A percentile compares a stretch with the other conserved stretches of the same genome.
These are phyloP conservation scores for Galaxias olidus DNA, from an alignment of 2,797 vertebrate species.

Conservation along the genomic window DNA sequence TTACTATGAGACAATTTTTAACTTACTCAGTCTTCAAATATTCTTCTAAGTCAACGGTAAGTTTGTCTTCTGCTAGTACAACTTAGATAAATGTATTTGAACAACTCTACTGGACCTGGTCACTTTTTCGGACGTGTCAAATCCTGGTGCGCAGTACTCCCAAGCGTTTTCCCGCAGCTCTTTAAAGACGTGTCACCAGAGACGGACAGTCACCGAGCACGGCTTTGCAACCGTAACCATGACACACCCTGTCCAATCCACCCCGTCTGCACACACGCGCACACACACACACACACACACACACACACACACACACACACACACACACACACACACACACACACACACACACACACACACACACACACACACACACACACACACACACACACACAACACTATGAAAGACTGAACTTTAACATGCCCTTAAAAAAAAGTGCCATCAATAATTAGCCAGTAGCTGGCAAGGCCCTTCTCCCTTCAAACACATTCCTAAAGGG, in stretches of 20 bases:
- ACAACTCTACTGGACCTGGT: conserved; percentile 50
- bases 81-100: conserved; percentile 20
- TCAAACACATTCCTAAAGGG: conserved; percentile 25
- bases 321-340: conserved; percentile 1
- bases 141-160: conserved; percentile 34
- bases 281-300: conserved; percentile 19
- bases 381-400: not conserved
- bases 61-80: not conserved
- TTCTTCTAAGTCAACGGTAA: not conserved
- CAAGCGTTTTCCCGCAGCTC: conserved; percentile 23
- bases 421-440: conserved; percentile 26
- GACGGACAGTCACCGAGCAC: conserved; percentile 18
- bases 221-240: conserved; percentile 32
- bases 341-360: conserved; percentile 11
- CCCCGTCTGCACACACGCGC: conserved; percentile 34
- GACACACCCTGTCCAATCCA: conserved; percentile 43
- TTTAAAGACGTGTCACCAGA: conserved; percentile 34
- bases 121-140: conserved; percentile 18
- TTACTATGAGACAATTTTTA: too few species aligned
- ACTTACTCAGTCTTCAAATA: not conserved
- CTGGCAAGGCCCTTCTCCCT: conserved; percentile 26
- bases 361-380: conserved; percentile 12
- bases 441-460: conserved; percentile 69
- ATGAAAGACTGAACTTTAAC: conserved; percentile 64
- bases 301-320: conserved; percentile 6